A percentile compares a stretch with the other conserved stretches of the same genome.
Conservation (phyloP, 1,140 invertebrate genomes). For the Leptonema lineaticorne region DNA sequence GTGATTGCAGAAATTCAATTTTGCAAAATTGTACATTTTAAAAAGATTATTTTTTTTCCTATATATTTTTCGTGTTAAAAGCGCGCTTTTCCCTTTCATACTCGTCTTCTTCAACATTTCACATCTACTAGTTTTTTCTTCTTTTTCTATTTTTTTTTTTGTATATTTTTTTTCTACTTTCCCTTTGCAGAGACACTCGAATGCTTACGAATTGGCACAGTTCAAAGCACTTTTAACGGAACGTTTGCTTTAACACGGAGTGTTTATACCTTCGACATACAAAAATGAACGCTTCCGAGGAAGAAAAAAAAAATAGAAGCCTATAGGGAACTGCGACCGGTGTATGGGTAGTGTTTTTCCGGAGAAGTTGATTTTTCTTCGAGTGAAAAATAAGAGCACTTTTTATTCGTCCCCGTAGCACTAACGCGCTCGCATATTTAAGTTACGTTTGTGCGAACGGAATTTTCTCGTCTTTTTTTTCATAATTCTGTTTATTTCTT, state of each 20-base stretch:
- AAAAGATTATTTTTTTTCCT: no score
- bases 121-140: background rate
- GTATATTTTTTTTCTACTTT: background rate
- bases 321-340: background rate
- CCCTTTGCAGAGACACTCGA: conserved; percentile 2
- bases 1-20: no score
- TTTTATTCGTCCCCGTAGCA: background rate
- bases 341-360: background rate
- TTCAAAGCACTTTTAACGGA: conserved; percentile 28
- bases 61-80: no score
- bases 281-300: background rate
- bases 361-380: background rate
- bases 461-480: no score
- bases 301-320: no score
- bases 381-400: background rate
- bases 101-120: background rate
- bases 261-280: background rate
- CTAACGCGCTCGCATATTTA: no score
- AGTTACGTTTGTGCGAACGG: background rate
- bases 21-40: no score
- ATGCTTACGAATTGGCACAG: conserved; percentile 21
- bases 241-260: conserved; percentile 25
- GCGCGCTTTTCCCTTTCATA: no score
- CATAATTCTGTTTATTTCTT: no score
- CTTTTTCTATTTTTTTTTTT: background rate